Conservation (phyloP, 1,140 invertebrate genomes). For the Laodelphax striatellus region DNA sequence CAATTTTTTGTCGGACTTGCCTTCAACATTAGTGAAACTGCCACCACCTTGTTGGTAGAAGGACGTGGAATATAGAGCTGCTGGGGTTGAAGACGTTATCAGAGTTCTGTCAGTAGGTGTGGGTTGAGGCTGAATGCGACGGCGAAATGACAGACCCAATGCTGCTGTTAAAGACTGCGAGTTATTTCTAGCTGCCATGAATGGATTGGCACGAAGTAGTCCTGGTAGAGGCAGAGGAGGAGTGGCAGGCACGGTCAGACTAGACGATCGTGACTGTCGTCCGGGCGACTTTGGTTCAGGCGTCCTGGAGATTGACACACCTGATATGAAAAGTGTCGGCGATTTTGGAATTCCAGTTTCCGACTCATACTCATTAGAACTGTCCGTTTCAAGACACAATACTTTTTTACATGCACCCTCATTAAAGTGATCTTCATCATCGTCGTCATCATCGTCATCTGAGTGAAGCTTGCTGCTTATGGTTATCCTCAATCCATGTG, state of each 20-base stretch:
- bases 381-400: constrained; percentile 34
- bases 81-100: too few species aligned
- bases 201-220: constrained; percentile 7
- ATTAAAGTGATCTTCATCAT: too few species aligned
- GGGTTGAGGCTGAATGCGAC: not conserved
- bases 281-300: constrained; percentile 39
- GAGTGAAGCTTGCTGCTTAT: too few species aligned
- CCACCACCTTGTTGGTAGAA: too few species aligned
- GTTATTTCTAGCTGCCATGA: constrained; percentile 7
- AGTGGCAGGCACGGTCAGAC: constrained; percentile 34
- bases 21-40: too few species aligned
- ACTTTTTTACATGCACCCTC: not conserved
- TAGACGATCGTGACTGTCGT: constrained; percentile 35
- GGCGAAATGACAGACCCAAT: constrained; percentile 6
- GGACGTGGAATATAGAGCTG: too few species aligned
- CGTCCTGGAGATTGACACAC: constrained; percentile 45
- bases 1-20: too few species aligned
- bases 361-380: constrained; percentile 42
- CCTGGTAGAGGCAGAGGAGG: too few species aligned
- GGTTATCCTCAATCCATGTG: too few species aligned
- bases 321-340: constrained; percentile 43
- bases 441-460: too few species aligned
- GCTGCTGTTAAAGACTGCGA: constrained; percentile 4
- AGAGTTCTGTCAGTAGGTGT: too few species aligned
- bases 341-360: constrained; percentile 46